phyloP scores from a whole-genome alignment of 2,888 invertebrate genomes.

The Epinotia nisella region DNA sequence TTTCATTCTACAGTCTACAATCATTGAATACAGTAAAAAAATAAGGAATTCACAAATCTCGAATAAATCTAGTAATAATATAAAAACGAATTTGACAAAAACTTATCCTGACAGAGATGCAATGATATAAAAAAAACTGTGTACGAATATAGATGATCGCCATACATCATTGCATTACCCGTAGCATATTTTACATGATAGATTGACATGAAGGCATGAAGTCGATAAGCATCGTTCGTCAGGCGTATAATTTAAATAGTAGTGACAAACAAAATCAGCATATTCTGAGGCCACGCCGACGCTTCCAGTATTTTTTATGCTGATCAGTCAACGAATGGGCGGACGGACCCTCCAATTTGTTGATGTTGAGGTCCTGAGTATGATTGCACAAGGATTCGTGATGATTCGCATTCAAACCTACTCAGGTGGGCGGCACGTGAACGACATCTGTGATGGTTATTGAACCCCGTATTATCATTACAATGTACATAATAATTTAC shows the following conservation, averaged over 20 bases:
- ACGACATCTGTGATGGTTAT: constrained; percentile 64
- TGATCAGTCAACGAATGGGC: constrained; percentile 61
- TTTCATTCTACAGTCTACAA: no score
- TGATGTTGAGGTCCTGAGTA: constrained; percentile 71
- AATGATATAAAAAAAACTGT: background rate
- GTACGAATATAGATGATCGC: constrained; percentile 8
- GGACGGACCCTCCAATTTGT: constrained; percentile 74
- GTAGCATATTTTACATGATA: constrained; percentile 24
- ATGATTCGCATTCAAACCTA: constrained; percentile 59
- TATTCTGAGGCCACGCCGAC: constrained; percentile 47
- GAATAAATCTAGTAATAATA: background rate
- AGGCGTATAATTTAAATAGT: constrained; percentile 39
- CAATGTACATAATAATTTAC: constrained; percentile 56
- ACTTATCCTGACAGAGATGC: background rate
- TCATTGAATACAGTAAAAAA: no score
- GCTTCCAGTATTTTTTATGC: constrained; percentile 50
- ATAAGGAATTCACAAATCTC: no score
- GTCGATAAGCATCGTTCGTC: constrained; percentile 38
- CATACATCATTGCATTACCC: constrained; percentile 32
- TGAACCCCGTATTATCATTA: constrained; percentile 57
- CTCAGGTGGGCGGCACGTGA: constrained; percentile 63
- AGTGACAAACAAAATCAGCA: constrained; percentile 37
- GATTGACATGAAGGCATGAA: constrained; percentile 40
- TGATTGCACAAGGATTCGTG: constrained; percentile 68
- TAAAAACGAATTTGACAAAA: background rate